phyloP scores from a whole-genome alignment of 2,113 vertebrate genomes.

The Eclectus roratus region DNA sequence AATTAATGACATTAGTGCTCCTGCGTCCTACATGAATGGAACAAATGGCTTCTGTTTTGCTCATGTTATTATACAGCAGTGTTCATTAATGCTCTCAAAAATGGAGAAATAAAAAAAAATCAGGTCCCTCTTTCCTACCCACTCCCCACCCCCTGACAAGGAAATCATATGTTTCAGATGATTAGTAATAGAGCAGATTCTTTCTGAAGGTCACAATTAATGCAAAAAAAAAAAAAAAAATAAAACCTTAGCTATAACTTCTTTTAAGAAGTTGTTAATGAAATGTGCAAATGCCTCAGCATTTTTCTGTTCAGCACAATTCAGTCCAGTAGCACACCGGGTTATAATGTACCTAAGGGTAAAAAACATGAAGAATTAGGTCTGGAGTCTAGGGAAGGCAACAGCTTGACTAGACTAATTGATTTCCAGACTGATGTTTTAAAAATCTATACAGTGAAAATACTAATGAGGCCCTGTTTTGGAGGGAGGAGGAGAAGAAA shows the following conservation, averaged over 20 bases:
- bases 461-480: constrained; percentile 15
- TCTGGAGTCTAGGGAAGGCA: constrained; percentile 59
- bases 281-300: not conserved
- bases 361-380: constrained; percentile 47
- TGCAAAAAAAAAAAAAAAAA: not conserved
- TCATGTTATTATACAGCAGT: not conserved
- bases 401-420: constrained; percentile 59
- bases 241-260: not conserved
- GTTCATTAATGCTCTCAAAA: not conserved
- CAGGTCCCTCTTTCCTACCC: not conserved
- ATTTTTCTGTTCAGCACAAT: constrained; percentile 3
- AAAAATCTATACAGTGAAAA: constrained; percentile 31
- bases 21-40: rapidly evolving
- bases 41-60: not conserved
- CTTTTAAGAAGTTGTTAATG: not conserved
- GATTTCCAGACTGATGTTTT: constrained; percentile 40
- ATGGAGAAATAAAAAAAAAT: not conserved
- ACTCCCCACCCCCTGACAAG: not conserved
- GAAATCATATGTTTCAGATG: not conserved
- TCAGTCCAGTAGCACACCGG: not conserved
- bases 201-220: not conserved
- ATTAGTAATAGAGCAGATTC: not conserved
- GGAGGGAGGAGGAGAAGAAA: not conserved
- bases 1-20: not conserved
- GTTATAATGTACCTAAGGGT: constrained; percentile 23